These are phyloP conservation scores for Apis mellifera DNA, from an alignment of 1,140 invertebrate genomes.

Conservation along the genomic window Amel_HAv3.1 CM009943.2:7137001-7137500, in stretches of 20 bases:
- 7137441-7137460: too few species aligned
- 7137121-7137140: conserved; percentile 38
- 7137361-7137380: too few species aligned
- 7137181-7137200: conserved; percentile 76
- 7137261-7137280: conserved; percentile 62
- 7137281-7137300: conserved; percentile 67
- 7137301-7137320: conserved; percentile 55
- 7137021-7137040: background rate
- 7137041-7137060: too few species aligned
- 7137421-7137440: too few species aligned
- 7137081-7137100: background rate
- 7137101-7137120: conserved; percentile 53
- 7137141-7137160: conserved; percentile 43
- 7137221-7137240: conserved; percentile 68
- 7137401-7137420: too few species aligned
- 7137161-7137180: conserved; percentile 60
- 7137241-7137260: conserved; percentile 58
- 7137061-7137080: background rate
- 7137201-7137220: conserved; percentile 80
- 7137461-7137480: too few species aligned
- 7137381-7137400: too few species aligned
- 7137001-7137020: conserved; percentile 6
- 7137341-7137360: too few species aligned
- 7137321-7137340: conserved; percentile 59
- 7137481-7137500: too few species aligned